Conservation (phyloP, 2,797 vertebrate genomes). For the Neomorphus geoffroyi region DNA sequence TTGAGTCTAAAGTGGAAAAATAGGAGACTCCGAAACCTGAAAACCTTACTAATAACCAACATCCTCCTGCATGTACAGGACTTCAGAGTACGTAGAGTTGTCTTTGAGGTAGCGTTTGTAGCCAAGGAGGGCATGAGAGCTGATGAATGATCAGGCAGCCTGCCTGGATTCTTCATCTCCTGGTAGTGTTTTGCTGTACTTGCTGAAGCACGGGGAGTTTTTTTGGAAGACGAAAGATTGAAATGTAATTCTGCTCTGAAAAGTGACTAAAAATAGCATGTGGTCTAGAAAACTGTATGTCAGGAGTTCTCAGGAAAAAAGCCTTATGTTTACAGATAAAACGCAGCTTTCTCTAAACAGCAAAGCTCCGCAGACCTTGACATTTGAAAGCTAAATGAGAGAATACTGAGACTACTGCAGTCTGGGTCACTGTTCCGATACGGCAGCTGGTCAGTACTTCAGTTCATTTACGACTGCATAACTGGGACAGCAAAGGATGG, state of each 20-base stretch:
- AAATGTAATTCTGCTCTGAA: neutral
- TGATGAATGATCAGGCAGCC: neutral
- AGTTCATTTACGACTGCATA: neutral
- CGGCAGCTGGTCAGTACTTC: neutral
- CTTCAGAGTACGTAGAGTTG: accelerated
- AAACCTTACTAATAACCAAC: neutral
- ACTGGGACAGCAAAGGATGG: neutral
- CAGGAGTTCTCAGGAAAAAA: constrained; percentile 50
- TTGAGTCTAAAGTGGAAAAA: neutral
- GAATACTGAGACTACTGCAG: neutral
- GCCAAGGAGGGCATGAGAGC: neutral
- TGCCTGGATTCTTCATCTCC: neutral
- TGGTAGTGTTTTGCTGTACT: neutral
- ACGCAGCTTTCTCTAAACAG: constrained; percentile 5
- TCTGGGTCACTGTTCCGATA: neutral
- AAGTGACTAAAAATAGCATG: constrained; percentile 18
- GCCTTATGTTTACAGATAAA: constrained; percentile 55
- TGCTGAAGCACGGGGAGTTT: neutral
- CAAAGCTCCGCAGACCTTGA: neutral
- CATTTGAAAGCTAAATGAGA: neutral
- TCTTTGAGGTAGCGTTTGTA: neutral
- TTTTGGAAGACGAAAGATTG: neutral
- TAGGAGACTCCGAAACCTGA: neutral
- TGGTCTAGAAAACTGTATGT: neutral
- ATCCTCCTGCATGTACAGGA: neutral